Percentiles rank a stretch among this genome's conserved stretches.
Evolutionary conservation across 2,797 vertebrate species (phyloP).

Genomic region (Takifugu ocellatus): DNA sequence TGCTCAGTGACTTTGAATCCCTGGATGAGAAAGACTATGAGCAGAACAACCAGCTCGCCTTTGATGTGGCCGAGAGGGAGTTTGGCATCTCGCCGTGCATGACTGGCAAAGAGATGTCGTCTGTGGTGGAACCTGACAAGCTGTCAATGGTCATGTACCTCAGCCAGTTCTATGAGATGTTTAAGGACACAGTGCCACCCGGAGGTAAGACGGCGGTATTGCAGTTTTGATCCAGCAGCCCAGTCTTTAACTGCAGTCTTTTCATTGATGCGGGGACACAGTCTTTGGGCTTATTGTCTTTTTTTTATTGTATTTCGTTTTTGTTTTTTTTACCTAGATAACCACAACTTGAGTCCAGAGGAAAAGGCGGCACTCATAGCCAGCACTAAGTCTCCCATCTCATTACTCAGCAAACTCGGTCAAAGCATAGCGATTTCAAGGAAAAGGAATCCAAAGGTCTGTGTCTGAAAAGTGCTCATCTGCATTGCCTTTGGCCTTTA

Average conservation of each 20-base stretch:
- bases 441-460: slow-evolving; percentile 94
- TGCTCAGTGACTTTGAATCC: slow-evolving; percentile 87
- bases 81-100: slow-evolving; percentile 97
- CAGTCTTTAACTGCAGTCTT: background rate
- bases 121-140: slow-evolving; percentile 93
- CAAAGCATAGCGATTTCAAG: slow-evolving; percentile 96
- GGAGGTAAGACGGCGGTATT: slow-evolving; percentile 77
- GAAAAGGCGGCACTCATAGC: slow-evolving; percentile 88
- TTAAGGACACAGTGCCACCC: slow-evolving; percentile 91
- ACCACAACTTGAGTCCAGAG: slow-evolving; percentile 86
- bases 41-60: slow-evolving; percentile 93
- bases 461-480: background rate
- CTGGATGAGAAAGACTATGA: slow-evolving; percentile 89
- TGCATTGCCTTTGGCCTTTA: accelerated
- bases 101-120: slow-evolving; percentile 98
- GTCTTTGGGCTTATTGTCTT: background rate
- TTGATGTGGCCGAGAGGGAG: slow-evolving; percentile 92
- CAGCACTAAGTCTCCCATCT: slow-evolving; percentile 95
- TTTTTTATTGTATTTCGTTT: slow-evolving; percentile 1
- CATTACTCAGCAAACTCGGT: slow-evolving; percentile 95
- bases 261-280: background rate
- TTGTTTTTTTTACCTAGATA: slow-evolving; percentile 69
- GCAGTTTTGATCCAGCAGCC: background rate
- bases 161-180: slow-evolving; percentile 99
- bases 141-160: slow-evolving; percentile 99